phyloP scores from a whole-genome alignment of 2,797 vertebrate species.

The Siniperca scherzeri region DNA sequence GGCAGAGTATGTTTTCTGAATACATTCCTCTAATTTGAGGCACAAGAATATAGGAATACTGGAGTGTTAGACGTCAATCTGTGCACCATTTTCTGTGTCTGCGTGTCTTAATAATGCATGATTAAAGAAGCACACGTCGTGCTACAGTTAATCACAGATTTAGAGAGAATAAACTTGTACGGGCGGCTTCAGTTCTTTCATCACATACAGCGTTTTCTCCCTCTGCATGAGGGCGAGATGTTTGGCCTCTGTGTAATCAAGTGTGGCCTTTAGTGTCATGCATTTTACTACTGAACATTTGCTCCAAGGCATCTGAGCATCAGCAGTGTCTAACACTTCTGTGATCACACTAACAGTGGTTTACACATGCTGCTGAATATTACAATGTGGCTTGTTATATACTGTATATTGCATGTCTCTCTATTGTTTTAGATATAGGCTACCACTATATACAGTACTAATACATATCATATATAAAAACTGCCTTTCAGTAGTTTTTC shows the following conservation, averaged over 20 bases:
- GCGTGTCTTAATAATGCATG: constrained; percentile 60
- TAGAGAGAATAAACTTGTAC: constrained; percentile 31
- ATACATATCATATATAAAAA: background rate
- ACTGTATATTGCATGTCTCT: background rate
- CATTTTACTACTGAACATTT: constrained; percentile 13
- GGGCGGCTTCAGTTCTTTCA: constrained; percentile 28
- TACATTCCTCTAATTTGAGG: constrained; percentile 31
- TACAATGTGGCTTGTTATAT: background rate
- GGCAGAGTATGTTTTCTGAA: constrained; percentile 18
- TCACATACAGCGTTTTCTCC: background rate
- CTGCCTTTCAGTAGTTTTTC: background rate
- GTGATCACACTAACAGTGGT: background rate
- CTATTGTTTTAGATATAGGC: background rate
- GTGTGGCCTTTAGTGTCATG: background rate
- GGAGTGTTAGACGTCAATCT: constrained; percentile 41
- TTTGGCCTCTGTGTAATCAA: constrained; percentile 23
- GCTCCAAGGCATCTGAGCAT: constrained; percentile 10
- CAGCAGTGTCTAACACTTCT: background rate
- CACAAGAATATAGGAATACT: constrained; percentile 21
- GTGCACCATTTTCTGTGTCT: constrained; percentile 21
- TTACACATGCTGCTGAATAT: background rate
- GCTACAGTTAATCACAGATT: constrained; percentile 61
- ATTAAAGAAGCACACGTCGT: constrained; percentile 55
- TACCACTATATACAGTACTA: background rate
- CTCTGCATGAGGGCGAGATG: constrained; percentile 2